Conservation (phyloP, 2,113 vertebrate species). For the Callipepla californica region DNA sequence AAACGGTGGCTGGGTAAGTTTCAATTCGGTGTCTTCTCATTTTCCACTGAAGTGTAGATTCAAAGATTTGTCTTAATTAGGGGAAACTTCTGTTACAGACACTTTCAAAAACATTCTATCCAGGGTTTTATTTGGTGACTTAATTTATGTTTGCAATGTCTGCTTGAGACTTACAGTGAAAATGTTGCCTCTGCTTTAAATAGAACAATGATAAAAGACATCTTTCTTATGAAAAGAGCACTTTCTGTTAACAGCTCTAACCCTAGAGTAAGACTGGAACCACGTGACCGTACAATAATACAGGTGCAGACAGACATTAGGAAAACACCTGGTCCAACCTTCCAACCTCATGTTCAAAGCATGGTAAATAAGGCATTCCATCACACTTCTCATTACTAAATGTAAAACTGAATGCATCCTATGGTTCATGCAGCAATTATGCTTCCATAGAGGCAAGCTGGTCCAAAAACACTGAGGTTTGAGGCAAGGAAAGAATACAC, state of each 20-base stretch:
- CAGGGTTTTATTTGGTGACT: neutral
- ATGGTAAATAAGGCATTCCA: neutral
- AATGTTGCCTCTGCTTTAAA: slow-evolving; percentile 6
- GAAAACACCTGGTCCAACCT: neutral
- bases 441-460: neutral
- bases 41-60: neutral
- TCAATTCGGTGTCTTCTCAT: neutral
- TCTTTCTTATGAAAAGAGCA: neutral
- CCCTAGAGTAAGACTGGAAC: neutral
- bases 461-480: neutral
- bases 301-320: neutral
- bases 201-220: neutral
- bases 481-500: neutral
- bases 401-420: neutral
- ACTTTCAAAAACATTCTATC: neutral
- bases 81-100: neutral
- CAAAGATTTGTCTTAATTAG: neutral
- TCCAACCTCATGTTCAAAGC: neutral
- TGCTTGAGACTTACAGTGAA: neutral
- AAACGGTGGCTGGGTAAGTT: slow-evolving; percentile 81
- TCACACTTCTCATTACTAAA: neutral
- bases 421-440: neutral
- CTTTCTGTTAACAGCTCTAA: neutral
- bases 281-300: neutral
- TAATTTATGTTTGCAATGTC: neutral